A percentile compares a stretch with the other conserved stretches of the same genome.
Conservation (phyloP, 2,888 invertebrate genomes). For the Elaeidobius kamerunicus region DNA sequence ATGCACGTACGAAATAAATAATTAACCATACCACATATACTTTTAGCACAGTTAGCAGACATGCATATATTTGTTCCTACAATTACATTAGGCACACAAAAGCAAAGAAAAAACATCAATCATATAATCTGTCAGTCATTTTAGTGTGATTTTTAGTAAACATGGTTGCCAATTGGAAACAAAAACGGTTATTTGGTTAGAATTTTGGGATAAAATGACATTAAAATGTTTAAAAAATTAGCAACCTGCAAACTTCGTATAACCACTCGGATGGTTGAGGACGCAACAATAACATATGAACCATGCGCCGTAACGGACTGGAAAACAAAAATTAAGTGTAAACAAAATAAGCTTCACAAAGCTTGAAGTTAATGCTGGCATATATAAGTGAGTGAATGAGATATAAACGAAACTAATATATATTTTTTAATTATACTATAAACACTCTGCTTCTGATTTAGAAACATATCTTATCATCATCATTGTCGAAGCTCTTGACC, state of each 20-base stretch:
- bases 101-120: too few relatives aligned
- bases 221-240: conserved; percentile 13
- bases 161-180: conserved; percentile 27
- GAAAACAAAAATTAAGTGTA: conserved; percentile 46
- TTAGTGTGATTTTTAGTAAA: conserved; percentile 15
- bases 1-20: too few relatives aligned
- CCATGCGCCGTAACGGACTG: conserved; percentile 62
- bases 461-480: too few relatives aligned
- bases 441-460: too few relatives aligned
- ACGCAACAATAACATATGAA: conserved; percentile 62
- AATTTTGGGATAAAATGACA: conserved; percentile 10
- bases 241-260: conserved; percentile 57
- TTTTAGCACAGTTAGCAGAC: too few relatives aligned
- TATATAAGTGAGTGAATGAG: background rate
- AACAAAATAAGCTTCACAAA: conserved; percentile 18
- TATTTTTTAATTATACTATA: too few relatives aligned
- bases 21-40: too few relatives aligned
- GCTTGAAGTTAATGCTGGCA: conserved; percentile 4
- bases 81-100: too few relatives aligned
- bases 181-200: conserved; percentile 24
- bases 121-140: background rate
- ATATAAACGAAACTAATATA: too few relatives aligned
- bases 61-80: too few relatives aligned
- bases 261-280: conserved; percentile 59
- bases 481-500: too few relatives aligned